phyloP scores from a whole-genome alignment of 1,140 invertebrate species.

The Eulimnadia texana region DNA sequence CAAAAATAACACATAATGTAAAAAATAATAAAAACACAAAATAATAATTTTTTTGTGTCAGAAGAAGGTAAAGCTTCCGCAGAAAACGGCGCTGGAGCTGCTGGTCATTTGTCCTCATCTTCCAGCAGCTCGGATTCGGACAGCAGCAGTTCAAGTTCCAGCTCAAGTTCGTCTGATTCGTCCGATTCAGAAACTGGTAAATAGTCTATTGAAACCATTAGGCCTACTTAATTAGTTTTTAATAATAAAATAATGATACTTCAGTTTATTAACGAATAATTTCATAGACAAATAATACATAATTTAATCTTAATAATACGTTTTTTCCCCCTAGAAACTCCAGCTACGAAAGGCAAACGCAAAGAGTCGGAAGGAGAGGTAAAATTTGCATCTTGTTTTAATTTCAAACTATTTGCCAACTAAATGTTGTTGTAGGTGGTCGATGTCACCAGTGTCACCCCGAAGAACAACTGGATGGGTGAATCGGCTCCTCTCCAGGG shows the following conservation, averaged over 20 bases:
- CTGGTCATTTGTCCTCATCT: slow-evolving; percentile 35
- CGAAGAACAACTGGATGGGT: slow-evolving; percentile 1
- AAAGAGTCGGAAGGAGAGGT: slow-evolving; percentile 16
- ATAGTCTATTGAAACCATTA: too few relatives aligned
- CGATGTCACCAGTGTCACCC: slow-evolving; percentile 14
- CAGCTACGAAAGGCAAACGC: slow-evolving; percentile 6
- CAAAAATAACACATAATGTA: neutral
- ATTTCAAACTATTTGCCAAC: neutral
- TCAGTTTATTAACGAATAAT: neutral
- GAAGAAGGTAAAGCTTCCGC: slow-evolving; percentile 41
- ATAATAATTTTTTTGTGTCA: slow-evolving; percentile 15
- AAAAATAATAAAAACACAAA: slow-evolving; percentile 5
- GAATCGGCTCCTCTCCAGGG: neutral
- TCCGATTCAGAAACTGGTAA: slow-evolving; percentile 47
- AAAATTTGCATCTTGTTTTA: neutral
- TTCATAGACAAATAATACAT: too few relatives aligned
- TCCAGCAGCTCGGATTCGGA: slow-evolving; percentile 36
- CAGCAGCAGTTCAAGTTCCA: slow-evolving; percentile 31
- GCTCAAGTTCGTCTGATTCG: slow-evolving; percentile 37
- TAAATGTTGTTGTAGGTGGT: slow-evolving; percentile 8
- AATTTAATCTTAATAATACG: too few relatives aligned
- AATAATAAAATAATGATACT: too few relatives aligned
- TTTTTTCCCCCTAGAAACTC: too few relatives aligned
- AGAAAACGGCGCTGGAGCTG: slow-evolving; percentile 44
- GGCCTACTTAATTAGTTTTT: too few relatives aligned